Percentiles rank a stretch among this genome's conserved stretches.
Conservation (phyloP, 1,140 invertebrate species). For the Lucilia cuprina region DNA sequence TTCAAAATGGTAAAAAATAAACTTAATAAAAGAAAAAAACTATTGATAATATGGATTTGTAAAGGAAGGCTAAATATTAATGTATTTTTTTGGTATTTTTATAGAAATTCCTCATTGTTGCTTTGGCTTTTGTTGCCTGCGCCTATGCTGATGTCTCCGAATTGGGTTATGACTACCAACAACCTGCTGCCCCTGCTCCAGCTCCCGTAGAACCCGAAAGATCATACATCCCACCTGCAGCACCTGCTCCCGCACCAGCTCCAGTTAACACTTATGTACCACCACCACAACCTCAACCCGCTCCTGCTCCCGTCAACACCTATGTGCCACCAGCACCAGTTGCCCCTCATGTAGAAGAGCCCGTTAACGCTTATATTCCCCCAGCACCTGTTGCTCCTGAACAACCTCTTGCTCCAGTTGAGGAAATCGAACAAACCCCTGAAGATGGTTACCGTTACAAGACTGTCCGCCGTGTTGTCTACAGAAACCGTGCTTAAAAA, state of each 20-base stretch:
- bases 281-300: neutral
- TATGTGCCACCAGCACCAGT: constrained; percentile 37
- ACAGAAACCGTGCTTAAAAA: constrained; percentile 49
- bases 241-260: constrained; percentile 19
- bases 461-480: constrained; percentile 48
- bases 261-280: neutral
- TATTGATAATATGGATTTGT: neutral
- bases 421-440: constrained; percentile 37
- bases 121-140: constrained; percentile 35
- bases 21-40: too few species aligned
- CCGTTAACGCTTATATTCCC: constrained; percentile 41
- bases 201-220: neutral
- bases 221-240: neutral
- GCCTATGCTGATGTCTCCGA: constrained; percentile 37
- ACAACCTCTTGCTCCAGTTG: constrained; percentile 36
- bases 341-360: neutral
- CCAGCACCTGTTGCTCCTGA: constrained; percentile 36
- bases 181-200: constrained; percentile 23
- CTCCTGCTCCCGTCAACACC: constrained; percentile 24
- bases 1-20: neutral
- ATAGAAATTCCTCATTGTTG: constrained; percentile 35
- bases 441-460: constrained; percentile 40
- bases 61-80: neutral
- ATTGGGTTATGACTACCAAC: constrained; percentile 33
- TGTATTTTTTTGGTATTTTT: neutral